Evolutionary conservation across 2,888 invertebrate species (phyloP).

Genomic region (Orgyia antiqua): DNA sequence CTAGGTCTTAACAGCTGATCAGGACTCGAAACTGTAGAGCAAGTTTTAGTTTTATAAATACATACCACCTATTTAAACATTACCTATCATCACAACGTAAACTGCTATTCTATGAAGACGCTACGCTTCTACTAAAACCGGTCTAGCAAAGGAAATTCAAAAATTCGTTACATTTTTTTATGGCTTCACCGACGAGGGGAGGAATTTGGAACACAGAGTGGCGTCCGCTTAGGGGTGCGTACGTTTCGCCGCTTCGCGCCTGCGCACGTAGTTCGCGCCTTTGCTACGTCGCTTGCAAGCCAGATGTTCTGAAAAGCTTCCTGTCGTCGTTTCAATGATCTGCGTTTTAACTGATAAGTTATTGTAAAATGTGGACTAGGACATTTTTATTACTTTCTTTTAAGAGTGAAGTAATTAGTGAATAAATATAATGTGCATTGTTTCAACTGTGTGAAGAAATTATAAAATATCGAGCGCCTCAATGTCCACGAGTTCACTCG

Average conservation of each 20-base stretch:
- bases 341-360: slow-evolving; percentile 56
- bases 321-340: slow-evolving; percentile 67
- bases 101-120: too few relatives aligned
- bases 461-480: slow-evolving; percentile 70
- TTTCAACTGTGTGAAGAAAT: slow-evolving; percentile 54
- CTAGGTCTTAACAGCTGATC: too few relatives aligned
- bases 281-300: slow-evolving; percentile 75
- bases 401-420: slow-evolving; percentile 60
- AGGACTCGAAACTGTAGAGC: too few relatives aligned
- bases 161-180: slow-evolving; percentile 76
- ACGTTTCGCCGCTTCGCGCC: slow-evolving; percentile 66
- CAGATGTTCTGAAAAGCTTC: slow-evolving; percentile 78
- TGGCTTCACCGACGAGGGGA: slow-evolving; percentile 68
- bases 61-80: too few relatives aligned
- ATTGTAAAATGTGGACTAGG: slow-evolving; percentile 67
- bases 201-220: slow-evolving; percentile 54
- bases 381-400: slow-evolving; percentile 52
- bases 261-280: slow-evolving; percentile 78
- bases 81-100: too few relatives aligned
- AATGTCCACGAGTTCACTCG: slow-evolving; percentile 78
- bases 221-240: slow-evolving; percentile 73
- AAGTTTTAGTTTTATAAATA: too few relatives aligned
- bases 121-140: slow-evolving; percentile 53
- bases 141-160: slow-evolving; percentile 64
- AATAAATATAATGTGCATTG: slow-evolving; percentile 61